Base-by-base conservation (phyloP, 2,113 vertebrate genomes). In the Cacatua alba region DNA sequence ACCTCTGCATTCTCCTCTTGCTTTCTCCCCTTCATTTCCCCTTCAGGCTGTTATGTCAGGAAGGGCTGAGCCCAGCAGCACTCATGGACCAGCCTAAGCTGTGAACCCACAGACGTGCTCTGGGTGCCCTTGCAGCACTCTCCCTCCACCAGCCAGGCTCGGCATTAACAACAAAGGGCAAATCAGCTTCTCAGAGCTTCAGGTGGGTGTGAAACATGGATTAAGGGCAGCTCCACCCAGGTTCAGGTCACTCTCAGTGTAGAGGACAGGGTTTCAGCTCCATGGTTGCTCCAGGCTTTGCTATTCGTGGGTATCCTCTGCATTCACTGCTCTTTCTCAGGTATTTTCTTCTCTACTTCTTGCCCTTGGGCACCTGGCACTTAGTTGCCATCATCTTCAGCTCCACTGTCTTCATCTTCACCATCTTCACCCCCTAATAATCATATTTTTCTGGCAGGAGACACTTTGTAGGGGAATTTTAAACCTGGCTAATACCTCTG, bases 51-150 rank as follows among this genome's bases (percentile, higher is more conserved):
- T 62, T 78, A 20, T 2, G 7, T 35, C 49, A 26, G 5, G 21
- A 28, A 28, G 39, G 20, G 28, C 37, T 14, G 23, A 94, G 55
- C 31, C 48, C 78, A 55, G 33, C 6, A 41, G 48, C 25, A 31
- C 77, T 82, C 1, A 0, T 39, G 49, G 55, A 18, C 41, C 1
- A 0, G 7, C 51, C 69, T 35, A 35, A n/a, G 33, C 70, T 68
- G 28, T 59, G 57, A 46, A 5, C 57, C 57, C 31, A 46, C 37
- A 71, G 46, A 4, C 1, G 0, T 7, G n/a, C 69, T 33, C n/a
- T 71, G 62, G 28, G 14, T 33, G 17, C 25, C 64, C 33, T 77
- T 69, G 44, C 44, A 83, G 35, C 26, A 2, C 6, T 21, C 3
- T 41, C 21, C 29, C 52, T 68, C n/a, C 68, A 39, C 44, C 64